Conservation (phyloP, 2,113 vertebrate genomes). For the Burhinus bistriatus region DNA sequence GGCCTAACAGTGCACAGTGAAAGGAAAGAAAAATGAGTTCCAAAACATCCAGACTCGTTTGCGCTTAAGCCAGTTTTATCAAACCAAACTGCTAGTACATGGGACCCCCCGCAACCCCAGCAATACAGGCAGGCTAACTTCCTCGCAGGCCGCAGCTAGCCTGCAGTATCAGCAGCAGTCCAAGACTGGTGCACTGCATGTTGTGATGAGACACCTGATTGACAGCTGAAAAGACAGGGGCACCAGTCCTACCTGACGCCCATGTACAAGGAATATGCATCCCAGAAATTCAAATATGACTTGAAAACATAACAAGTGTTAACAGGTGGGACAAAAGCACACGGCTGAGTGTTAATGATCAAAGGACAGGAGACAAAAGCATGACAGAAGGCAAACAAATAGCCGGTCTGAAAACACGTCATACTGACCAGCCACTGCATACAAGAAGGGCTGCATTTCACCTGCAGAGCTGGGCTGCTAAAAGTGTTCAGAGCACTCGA, state of each 20-base stretch:
- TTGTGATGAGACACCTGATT: neutral
- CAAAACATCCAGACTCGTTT: neutral
- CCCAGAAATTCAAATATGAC: neutral
- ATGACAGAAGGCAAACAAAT: neutral
- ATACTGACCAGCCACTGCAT: neutral
- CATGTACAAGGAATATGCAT: neutral
- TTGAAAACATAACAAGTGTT: neutral
- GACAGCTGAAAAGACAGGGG: neutral
- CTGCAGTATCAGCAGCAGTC: neutral
- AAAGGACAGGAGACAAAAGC: neutral
- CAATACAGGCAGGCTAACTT: neutral
- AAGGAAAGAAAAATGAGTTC: neutral
- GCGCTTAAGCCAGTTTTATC: neutral
- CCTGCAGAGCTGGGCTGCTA: neutral
- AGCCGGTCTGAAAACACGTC: neutral
- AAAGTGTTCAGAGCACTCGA: neutral
- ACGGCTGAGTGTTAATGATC: neutral
- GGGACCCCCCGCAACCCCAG: neutral
- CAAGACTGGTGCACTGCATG: neutral
- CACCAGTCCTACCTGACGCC: neutral
- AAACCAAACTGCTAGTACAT: neutral
- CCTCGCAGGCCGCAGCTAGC: neutral
- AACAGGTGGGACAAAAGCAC: neutral
- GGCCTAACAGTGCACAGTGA: neutral
- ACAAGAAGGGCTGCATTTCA: neutral